These are phyloP conservation scores for Microplitis manilae DNA, from an alignment of 2,888 invertebrate species.

Conservation along the genomic window DNA sequence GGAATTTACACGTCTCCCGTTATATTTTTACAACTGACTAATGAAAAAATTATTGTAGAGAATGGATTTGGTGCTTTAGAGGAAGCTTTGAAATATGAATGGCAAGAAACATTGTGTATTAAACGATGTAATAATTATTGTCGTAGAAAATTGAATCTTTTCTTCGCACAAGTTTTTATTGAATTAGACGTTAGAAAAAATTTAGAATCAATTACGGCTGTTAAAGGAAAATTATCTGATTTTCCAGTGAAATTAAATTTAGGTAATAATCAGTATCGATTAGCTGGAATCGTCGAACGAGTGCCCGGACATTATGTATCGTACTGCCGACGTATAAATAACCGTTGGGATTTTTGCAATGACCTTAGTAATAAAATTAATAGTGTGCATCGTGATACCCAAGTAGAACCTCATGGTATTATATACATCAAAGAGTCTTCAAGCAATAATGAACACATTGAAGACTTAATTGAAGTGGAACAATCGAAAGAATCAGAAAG, in stretches of 20 bases:
- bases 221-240: slow-evolving; percentile 28
- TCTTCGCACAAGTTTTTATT: slow-evolving; percentile 29
- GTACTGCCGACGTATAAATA: slow-evolving; percentile 33
- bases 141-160: slow-evolving; percentile 1
- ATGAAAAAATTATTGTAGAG: slow-evolving; percentile 30
- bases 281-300: slow-evolving; percentile 32
- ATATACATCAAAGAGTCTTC: slow-evolving; percentile 29
- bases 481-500: background rate
- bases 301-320: slow-evolving; percentile 32
- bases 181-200: slow-evolving; percentile 34
- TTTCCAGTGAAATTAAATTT: slow-evolving; percentile 24
- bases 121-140: slow-evolving; percentile 13
- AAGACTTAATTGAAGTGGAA: background rate
- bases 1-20: slow-evolving; percentile 15
- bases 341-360: slow-evolving; percentile 32
- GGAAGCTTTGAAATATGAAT: slow-evolving; percentile 22
- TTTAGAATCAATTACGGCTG: slow-evolving; percentile 1
- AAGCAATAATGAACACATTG: background rate
- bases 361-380: slow-evolving; percentile 20
- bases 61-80: slow-evolving; percentile 22
- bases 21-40: slow-evolving; percentile 20
- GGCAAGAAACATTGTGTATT: slow-evolving; percentile 15
- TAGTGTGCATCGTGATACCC: slow-evolving; percentile 12
- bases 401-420: slow-evolving; percentile 34
- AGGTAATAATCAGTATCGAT: slow-evolving; percentile 26